A percentile compares a stretch with the other conserved stretches of the same genome.
These are phyloP conservation scores for Atherinomorus stipes DNA, from an alignment of 2,113 vertebrate genomes.

Conservation along the genomic window DNA sequence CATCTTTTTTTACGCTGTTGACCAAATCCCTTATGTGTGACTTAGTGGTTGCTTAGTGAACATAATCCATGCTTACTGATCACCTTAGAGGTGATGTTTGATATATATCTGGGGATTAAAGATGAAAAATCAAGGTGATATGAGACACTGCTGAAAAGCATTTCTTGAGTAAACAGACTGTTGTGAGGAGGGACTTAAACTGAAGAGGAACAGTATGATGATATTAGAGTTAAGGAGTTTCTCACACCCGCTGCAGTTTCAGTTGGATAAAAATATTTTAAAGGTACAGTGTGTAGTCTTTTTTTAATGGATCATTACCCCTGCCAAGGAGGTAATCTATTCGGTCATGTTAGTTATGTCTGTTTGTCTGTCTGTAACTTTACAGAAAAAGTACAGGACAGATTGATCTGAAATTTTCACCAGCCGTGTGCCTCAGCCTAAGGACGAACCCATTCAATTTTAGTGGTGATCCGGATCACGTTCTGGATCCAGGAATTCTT, in stretches of 20 bases:
- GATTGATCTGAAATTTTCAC: too few relatives aligned
- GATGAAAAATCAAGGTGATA: slow-evolving; percentile 24
- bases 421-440: too few relatives aligned
- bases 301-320: slow-evolving; percentile 9
- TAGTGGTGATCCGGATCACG: too few relatives aligned
- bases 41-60: slow-evolving; percentile 49
- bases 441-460: too few relatives aligned
- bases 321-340: too few relatives aligned
- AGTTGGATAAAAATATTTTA: not conserved
- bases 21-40: slow-evolving; percentile 62
- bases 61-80: slow-evolving; percentile 66
- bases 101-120: slow-evolving; percentile 41
- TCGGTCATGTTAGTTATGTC: too few relatives aligned
- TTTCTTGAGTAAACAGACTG: slow-evolving; percentile 19
- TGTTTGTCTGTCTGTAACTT: too few relatives aligned
- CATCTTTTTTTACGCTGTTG: slow-evolving; percentile 52
- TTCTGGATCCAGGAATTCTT: too few relatives aligned
- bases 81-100: slow-evolving; percentile 43
- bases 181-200: slow-evolving; percentile 33
- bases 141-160: slow-evolving; percentile 12
- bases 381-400: too few relatives aligned
- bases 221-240: slow-evolving; percentile 15
- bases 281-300: not conserved
- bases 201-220: slow-evolving; percentile 25
- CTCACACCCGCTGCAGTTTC: not conserved